These are phyloP conservation scores for Oscheius sp. DNA, from an alignment of 2,888 invertebrate species.

Conservation along the genomic window DNA sequence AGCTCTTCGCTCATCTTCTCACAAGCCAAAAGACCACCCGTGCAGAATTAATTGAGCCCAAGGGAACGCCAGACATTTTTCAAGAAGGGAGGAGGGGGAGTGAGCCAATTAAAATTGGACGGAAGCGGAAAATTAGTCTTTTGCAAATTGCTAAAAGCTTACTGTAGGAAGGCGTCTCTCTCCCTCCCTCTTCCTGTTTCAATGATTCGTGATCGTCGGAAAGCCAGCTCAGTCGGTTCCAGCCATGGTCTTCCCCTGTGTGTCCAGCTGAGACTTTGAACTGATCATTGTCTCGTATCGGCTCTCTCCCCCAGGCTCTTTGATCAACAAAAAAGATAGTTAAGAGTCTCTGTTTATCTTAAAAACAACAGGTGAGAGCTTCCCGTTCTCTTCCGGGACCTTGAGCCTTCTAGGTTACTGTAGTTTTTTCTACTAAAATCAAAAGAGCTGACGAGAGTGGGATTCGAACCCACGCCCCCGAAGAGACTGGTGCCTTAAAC, in stretches of 20 bases:
- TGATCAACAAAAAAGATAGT: too few species aligned
- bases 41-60: background rate
- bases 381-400: too few species aligned
- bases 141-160: background rate
- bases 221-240: background rate
- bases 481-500: constrained; percentile 86
- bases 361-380: too few species aligned
- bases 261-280: too few species aligned
- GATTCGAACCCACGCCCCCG: constrained; percentile 70
- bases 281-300: too few species aligned
- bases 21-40: background rate
- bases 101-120: background rate
- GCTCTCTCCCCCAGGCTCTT: too few species aligned
- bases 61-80: background rate
- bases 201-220: too few species aligned
- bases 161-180: too few species aligned
- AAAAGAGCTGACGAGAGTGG: constrained; percentile 52
- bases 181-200: too few species aligned
- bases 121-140: background rate
- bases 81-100: background rate
- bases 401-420: too few species aligned
- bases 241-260: background rate
- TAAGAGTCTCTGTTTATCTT: too few species aligned
- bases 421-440: too few species aligned
- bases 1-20: background rate